These are phyloP conservation scores for Drosophila suboccidentalis DNA, from an alignment of 2,888 invertebrate species.

Conservation along the genomic window DNA sequence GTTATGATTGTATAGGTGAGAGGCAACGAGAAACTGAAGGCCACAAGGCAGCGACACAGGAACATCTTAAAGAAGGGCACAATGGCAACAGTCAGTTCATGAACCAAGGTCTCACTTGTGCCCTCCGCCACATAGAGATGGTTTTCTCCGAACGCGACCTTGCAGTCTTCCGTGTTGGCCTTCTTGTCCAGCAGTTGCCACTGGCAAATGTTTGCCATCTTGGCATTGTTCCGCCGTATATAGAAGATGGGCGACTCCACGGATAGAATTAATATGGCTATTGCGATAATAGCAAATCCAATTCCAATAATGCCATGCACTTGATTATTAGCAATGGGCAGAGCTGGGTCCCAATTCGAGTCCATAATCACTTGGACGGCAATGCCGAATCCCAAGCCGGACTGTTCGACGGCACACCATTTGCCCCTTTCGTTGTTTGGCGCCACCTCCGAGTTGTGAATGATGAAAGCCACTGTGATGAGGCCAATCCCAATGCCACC, in stretches of 20 bases:
- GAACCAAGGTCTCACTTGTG: slow-evolving; percentile 29
- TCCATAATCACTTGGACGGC: slow-evolving; percentile 68
- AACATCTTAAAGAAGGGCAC: slow-evolving; percentile 72
- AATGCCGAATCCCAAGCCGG: slow-evolving; percentile 66
- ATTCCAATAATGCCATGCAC: slow-evolving; percentile 75
- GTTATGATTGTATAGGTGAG: slow-evolving; percentile 49
- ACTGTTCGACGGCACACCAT: slow-evolving; percentile 67
- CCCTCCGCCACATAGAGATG: slow-evolving; percentile 66
- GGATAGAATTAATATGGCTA: slow-evolving; percentile 37
- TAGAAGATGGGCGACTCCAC: slow-evolving; percentile 78
- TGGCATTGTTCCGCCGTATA: slow-evolving; percentile 58
- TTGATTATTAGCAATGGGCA: slow-evolving; percentile 46
- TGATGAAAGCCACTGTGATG: slow-evolving; percentile 69
- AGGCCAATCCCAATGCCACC: slow-evolving; percentile 80
- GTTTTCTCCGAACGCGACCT: slow-evolving; percentile 53
- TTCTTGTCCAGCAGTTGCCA: slow-evolving; percentile 50
- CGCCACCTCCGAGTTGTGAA: slow-evolving; percentile 76
- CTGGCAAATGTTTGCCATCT: slow-evolving; percentile 58
- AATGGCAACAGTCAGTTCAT: slow-evolving; percentile 50
- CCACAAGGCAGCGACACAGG: slow-evolving; percentile 70
- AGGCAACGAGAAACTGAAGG: slow-evolving; percentile 79
- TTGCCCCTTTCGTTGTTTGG: slow-evolving; percentile 57
- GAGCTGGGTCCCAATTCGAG: slow-evolving; percentile 45
- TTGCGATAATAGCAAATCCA: slow-evolving; percentile 47
- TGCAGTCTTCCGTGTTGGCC: slow-evolving; percentile 25